These are phyloP conservation scores for Prinia subflava DNA, from an alignment of 2,113 vertebrate genomes.

Conservation along the genomic window DNA sequence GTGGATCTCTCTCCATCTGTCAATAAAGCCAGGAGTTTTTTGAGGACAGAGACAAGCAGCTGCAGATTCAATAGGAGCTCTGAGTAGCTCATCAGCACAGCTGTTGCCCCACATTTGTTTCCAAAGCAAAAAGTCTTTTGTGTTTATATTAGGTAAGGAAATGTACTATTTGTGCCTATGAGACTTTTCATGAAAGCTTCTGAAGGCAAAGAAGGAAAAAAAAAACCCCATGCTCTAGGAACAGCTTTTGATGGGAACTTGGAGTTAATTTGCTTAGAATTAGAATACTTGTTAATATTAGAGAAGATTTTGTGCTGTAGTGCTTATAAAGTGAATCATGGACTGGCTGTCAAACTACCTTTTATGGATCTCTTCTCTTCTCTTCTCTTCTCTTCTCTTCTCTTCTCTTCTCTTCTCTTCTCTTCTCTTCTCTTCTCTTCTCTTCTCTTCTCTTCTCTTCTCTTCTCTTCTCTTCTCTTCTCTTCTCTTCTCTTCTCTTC, in stretches of 20 bases:
- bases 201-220: neutral
- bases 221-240: neutral
- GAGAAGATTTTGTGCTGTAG: neutral
- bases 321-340: neutral
- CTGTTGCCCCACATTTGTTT: conserved; percentile 60
- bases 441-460: neutral
- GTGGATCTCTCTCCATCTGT: neutral
- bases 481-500: too few species aligned
- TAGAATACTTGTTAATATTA: neutral
- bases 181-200: conserved; percentile 24
- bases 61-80: conserved; percentile 58
- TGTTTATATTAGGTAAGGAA: conserved; percentile 64
- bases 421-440: neutral
- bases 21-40: conserved; percentile 53
- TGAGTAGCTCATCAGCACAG: conserved; percentile 62
- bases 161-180: conserved; percentile 29
- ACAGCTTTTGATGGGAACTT: neutral
- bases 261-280: neutral
- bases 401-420: neutral
- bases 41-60: conserved; percentile 59
- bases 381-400: neutral
- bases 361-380: neutral
- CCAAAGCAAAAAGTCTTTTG: conserved; percentile 57
- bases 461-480: neutral
- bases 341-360: neutral